Evolutionary conservation across 2,113 vertebrate genomes (phyloP), one percentile per base, ranked within the genome.

Genomic region (human): DNA sequence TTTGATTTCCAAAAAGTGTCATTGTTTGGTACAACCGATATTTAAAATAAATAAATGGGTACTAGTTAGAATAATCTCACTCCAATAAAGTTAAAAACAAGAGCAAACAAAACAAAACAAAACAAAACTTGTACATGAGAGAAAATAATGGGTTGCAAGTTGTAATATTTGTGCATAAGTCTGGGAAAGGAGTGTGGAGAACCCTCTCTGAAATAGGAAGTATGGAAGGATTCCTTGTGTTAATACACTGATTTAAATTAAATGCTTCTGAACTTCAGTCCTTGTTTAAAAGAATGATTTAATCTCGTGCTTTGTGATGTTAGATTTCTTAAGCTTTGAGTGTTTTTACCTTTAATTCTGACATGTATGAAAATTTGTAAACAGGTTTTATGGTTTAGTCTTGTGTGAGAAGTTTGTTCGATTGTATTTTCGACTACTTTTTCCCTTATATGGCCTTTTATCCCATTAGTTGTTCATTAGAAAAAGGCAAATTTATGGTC

Each of bases 401-500:
- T 87, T 93, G 38, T 35, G 5, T 93, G 55, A 92, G 55, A 92
- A 86, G 82, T 93, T 72, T 96, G 73, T 87, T 93, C 50, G 57
- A 1, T 88, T 90, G 17, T 35, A 35, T 97, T 85, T 97, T 89
- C 32, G 93, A 78, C 40, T 72, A 5, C 10, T 75, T 48, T 79
- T 59, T 45, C 40, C 20, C 5, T 85, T 79, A 4, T 52, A 45
- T 66, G 83, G 52, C 32, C 35, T 87, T 97, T 92, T 92, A 55
- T 75, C 10, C 85, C 68, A 82, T 80, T 94, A 79, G 32, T 82
- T 11, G 35, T 83, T 93, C 10, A 0, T 59, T 94, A 72, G 52
- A 70, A 94, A 96, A 86, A 90, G 86, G 27, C 94, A 96, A 91
- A 96, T 94, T 94, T 93, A 59, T 95, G 76, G 40, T 88, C 30